These are phyloP conservation scores for Ovis aries DNA, from an alignment of 2,113 vertebrate genomes.

Conservation along the genomic window ARS-UI_Ramb_v3.0 NC_056054.1:270958501-270959000, in stretches of 20 bases:
- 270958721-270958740: accelerated
- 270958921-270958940: too few relatives aligned
- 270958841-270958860: too few relatives aligned
- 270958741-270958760: neutral
- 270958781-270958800: neutral
- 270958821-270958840: accelerated
- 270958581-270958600: accelerated
- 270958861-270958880: too few relatives aligned
- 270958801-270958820: accelerated
- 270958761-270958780: neutral
- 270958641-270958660: accelerated
- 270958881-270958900: accelerated
- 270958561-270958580: accelerated
- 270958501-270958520: accelerated
- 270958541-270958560: too few relatives aligned
- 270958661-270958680: accelerated
- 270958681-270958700: too few relatives aligned
- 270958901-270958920: accelerated
- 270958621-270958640: accelerated
- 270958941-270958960: neutral
- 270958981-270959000: too few relatives aligned
- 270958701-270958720: neutral
- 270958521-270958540: accelerated
- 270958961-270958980: too few relatives aligned
- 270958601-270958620: neutral